phyloP scores from a whole-genome alignment of 2,797 vertebrate species.

The Eidolon dupreanum region DNA sequence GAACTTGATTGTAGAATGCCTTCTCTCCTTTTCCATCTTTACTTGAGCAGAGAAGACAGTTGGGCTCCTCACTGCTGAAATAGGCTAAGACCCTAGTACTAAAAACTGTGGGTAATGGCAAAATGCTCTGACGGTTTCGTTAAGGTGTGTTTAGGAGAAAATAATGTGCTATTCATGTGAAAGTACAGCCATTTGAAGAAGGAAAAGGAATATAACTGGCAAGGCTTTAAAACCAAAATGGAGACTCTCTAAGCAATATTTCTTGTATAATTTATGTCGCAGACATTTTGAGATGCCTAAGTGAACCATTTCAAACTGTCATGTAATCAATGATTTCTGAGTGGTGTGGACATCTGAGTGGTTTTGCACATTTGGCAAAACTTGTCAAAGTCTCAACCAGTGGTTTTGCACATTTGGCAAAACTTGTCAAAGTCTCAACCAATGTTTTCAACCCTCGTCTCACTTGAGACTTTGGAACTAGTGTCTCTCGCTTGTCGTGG shows the following conservation, averaged over 20 bases:
- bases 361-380: conserved; percentile 72
- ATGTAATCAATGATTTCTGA: conserved; percentile 78
- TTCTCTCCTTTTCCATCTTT: background rate
- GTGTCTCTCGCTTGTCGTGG: background rate
- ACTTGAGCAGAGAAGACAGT: background rate
- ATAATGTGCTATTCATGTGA: conserved; percentile 67
- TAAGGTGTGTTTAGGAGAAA: conserved; percentile 64
- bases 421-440: conserved; percentile 71
- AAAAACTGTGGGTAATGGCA: background rate
- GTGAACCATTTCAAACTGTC: conserved; percentile 82
- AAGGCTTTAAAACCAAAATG: conserved; percentile 76
- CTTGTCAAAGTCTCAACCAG: conserved; percentile 72
- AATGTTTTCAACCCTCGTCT: background rate
- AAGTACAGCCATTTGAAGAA: conserved; percentile 61
- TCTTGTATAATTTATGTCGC: conserved; percentile 81
- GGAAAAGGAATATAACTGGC: conserved; percentile 52
- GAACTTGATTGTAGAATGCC: too few relatives aligned
- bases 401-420: conserved; percentile 73
- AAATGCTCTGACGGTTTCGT: background rate
- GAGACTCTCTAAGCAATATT: conserved; percentile 63
- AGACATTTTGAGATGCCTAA: conserved; percentile 80
- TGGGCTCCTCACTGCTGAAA: background rate
- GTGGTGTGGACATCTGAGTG: conserved; percentile 72
- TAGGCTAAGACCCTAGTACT: background rate
- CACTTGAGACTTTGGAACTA: background rate